Conservation (phyloP, 2,797 vertebrate species). For the Bufotes viridis region DNA sequence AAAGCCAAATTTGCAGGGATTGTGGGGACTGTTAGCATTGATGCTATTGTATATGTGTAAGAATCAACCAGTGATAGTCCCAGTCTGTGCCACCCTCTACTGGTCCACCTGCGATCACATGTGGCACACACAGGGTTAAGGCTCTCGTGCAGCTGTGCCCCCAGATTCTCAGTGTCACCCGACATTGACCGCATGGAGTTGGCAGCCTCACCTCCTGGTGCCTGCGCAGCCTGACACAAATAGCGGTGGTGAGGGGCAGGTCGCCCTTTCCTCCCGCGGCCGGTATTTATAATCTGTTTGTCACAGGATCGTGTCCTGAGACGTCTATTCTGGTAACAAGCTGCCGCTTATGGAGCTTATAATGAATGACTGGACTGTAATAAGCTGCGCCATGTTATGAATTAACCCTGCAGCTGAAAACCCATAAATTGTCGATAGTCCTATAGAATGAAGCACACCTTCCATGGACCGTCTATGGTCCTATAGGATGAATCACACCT, state of each 20-base stretch:
- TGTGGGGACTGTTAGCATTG: no score
- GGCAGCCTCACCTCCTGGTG: conserved; percentile 26
- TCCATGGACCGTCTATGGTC: not conserved
- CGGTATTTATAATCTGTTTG: conserved; percentile 37
- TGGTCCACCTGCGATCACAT: not conserved
- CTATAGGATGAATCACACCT: not conserved
- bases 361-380: not conserved
- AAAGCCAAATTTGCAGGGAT: no score
- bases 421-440: not conserved
- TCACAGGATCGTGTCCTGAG: not conserved
- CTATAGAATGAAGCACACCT: not conserved
- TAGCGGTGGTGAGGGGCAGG: not conserved
- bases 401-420: not conserved
- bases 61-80: no score
- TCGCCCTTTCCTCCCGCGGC: not conserved
- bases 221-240: conserved; percentile 28
- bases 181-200: not conserved
- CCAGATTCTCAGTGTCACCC: not conserved
- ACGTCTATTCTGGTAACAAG: conserved; percentile 10
- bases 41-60: no score
- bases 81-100: no score
- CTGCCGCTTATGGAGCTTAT: not conserved
- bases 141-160: not conserved
- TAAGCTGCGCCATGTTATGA: not conserved
- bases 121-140: conserved; percentile 2